Percentiles rank a stretch among this genome's conserved stretches.
phyloP scores from a whole-genome alignment of 2,888 invertebrate genomes.

The Diaprepes abbreviatus region DNA sequence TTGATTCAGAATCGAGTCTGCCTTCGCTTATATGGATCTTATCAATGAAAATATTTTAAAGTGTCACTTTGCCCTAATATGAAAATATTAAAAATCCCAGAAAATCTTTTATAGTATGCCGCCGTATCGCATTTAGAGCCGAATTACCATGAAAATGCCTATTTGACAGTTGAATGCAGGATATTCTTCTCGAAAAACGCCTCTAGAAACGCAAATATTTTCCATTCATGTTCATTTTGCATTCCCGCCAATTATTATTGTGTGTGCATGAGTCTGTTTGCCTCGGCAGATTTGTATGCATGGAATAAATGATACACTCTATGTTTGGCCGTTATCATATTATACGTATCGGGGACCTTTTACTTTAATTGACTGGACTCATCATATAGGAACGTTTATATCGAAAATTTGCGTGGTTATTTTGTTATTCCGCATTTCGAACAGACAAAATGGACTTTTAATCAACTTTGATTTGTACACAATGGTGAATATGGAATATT shows the following conservation, averaged over 20 bases:
- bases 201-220: constrained; percentile 54
- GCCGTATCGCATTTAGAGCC: constrained; percentile 61
- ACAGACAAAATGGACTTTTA: constrained; percentile 48
- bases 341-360: constrained; percentile 57
- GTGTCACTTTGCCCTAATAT: constrained; percentile 62
- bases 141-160: constrained; percentile 67
- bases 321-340: constrained; percentile 56
- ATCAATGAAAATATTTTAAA: constrained; percentile 61
- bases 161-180: constrained; percentile 66
- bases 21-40: constrained; percentile 55
- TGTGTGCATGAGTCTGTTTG: constrained; percentile 61
- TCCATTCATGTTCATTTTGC: constrained; percentile 59
- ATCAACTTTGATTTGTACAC: constrained; percentile 49
- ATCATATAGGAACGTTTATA: constrained; percentile 51
- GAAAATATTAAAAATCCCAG: constrained; percentile 67
- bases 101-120: constrained; percentile 65
- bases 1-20: constrained; percentile 44
- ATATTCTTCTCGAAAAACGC: constrained; percentile 39
- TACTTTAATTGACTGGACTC: constrained; percentile 62
- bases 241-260: constrained; percentile 66
- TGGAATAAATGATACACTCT: constrained; percentile 66
- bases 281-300: constrained; percentile 66
- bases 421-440: constrained; percentile 42
- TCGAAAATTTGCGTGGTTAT: constrained; percentile 35
- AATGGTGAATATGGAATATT: constrained; percentile 43